Evolutionary conservation across 2,888 invertebrate genomes (phyloP).

Genomic region (Balanococcus diminutus): DNA sequence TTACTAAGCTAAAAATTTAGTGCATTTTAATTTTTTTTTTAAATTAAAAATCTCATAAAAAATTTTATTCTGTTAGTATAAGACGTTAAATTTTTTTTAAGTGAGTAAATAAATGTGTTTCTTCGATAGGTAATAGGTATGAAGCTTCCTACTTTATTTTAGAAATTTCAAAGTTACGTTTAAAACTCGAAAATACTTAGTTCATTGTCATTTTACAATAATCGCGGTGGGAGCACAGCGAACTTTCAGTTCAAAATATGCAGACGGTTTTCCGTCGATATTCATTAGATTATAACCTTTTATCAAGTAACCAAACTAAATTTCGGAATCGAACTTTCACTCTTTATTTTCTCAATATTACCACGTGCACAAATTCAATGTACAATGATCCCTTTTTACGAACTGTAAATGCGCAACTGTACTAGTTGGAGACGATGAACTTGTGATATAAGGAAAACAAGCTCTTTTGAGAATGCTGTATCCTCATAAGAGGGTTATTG

Average conservation of each 20-base stretch:
- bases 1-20: no score
- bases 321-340: neutral
- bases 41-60: no score
- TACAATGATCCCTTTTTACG: conserved; percentile 8
- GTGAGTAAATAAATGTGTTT: no score
- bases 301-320: neutral
- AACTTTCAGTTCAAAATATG: neutral
- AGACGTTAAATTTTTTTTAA: no score
- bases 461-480: conserved; percentile 26
- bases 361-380: neutral
- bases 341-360: neutral
- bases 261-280: neutral
- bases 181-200: no score
- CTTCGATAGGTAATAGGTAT: no score
- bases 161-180: no score
- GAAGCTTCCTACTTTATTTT: no score
- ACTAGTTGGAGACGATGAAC: conserved; percentile 28
- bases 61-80: no score
- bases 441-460: neutral
- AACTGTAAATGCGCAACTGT: conserved; percentile 20
- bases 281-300: neutral
- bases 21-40: no score
- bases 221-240: neutral
- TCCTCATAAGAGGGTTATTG: conserved; percentile 40
- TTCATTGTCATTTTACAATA: no score